Evolutionary conservation across 2,888 invertebrate genomes (phyloP), one percentile per base, ranked within the genome.

Genomic region (Drosophila kanekoi): DNA sequence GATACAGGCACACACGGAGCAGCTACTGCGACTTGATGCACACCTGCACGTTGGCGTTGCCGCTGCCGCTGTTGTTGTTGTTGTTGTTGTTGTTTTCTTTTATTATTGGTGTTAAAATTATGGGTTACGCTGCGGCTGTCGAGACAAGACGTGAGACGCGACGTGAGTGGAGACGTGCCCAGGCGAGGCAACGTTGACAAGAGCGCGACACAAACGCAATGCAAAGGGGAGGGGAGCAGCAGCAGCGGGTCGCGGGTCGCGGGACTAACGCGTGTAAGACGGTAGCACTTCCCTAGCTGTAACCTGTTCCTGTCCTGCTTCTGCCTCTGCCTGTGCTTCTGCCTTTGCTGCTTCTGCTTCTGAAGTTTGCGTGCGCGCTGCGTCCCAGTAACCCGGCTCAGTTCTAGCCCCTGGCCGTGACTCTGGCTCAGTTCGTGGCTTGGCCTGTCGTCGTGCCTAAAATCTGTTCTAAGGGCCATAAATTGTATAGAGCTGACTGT

Each of bases 31-130:
- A 84, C 87, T 85, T 87, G 85, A 87, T 85, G 85, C 87, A 85
- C 85, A 85, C 85, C 85, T 85, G 85, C 84, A 85, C 62, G 66
- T 75, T 81, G 79, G 78, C 63, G 77, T 73, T 57, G 71, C 51
- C 59, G 69, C 18, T 58, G 53, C 33, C 64, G 57, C 38, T 64
- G 57, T 4, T 49, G 38, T 1, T 57, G 71, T 35, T 45, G 20
- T 3, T 53, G 58, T 5, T 73, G 66, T 61, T 67, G 72, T 62
- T 80, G 68, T 70, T 71, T 73, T 72, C 72, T 87, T 87, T 87
- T 85, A 81, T 85, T 85, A 83, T 85, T 85, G 87, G 85, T 85
- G 85, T 85, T 87, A 85, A 85, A 85, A 85, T 85, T 85, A 85
- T 85, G 86, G 85, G 85, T 85, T 85, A 85, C 87, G 81, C 81